These are phyloP conservation scores for Phyto melanocephala DNA, from an alignment of 2,888 invertebrate genomes.

Conservation along the genomic window DNA sequence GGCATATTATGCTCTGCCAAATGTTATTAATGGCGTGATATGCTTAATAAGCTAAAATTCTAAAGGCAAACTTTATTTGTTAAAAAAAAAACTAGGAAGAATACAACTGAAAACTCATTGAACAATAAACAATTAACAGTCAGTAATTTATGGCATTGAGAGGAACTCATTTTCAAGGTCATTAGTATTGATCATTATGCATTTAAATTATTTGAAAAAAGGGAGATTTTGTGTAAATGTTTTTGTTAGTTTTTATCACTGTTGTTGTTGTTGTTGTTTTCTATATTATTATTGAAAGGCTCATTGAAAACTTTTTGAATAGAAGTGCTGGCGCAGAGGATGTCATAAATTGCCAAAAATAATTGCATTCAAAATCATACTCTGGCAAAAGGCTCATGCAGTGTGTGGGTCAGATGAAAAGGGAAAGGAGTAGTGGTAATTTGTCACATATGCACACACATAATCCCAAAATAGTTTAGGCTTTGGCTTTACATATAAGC, in stretches of 20 bases:
- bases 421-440: slow-evolving; percentile 13
- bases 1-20: too few relatives aligned
- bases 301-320: slow-evolving; percentile 15
- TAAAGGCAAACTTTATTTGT: too few relatives aligned
- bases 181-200: slow-evolving; percentile 71
- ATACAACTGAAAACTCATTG: background rate
- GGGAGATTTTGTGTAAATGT: slow-evolving; percentile 18
- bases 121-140: slow-evolving; percentile 53
- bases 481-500: background rate
- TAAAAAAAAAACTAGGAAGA: background rate
- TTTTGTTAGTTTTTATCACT: background rate
- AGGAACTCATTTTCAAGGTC: slow-evolving; percentile 78
- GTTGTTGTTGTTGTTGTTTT: background rate
- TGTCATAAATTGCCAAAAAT: slow-evolving; percentile 63
- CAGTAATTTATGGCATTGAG: slow-evolving; percentile 56
- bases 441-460: slow-evolving; percentile 36
- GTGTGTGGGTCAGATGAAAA: background rate
- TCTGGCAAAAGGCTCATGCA: too few relatives aligned
- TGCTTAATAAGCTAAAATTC: too few relatives aligned
- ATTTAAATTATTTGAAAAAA: slow-evolving; percentile 11
- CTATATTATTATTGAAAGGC: slow-evolving; percentile 38
- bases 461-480: slow-evolving; percentile 34
- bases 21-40: too few relatives aligned
- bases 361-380: slow-evolving; percentile 59
- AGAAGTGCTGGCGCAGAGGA: slow-evolving; percentile 53